Percentiles rank a stretch among this genome's conserved stretches.
Evolutionary conservation across 2,113 vertebrate genomes (phyloP).

Genomic region (Microcebus murinus): DNA sequence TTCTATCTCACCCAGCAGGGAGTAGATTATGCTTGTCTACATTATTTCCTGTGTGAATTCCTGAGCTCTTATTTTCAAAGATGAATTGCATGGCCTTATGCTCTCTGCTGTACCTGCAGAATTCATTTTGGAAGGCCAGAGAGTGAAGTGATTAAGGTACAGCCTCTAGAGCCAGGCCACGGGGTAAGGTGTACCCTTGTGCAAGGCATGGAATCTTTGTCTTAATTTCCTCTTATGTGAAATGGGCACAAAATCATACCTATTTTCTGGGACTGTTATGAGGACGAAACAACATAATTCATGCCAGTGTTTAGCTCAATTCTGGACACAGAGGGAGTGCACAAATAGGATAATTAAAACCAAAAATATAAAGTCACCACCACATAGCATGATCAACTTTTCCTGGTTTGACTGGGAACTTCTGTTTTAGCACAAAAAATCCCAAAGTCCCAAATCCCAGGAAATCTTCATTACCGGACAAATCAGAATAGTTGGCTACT

Average conservation of each 20-base stretch:
- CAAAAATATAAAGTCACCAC: neutral
- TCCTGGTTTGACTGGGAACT: neutral
- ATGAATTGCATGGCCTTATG: neutral
- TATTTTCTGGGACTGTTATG: neutral
- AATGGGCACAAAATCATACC: neutral
- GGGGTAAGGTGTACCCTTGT: neutral
- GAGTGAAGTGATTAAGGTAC: neutral
- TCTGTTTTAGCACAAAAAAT: neutral
- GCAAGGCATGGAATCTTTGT: neutral
- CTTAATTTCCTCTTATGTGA: neutral
- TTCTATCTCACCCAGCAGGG: slow-evolving; percentile 3
- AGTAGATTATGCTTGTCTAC: neutral
- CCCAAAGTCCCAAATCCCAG: neutral
- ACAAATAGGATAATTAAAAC: neutral
- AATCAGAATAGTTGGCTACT: neutral
- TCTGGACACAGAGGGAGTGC: neutral
- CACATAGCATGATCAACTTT: neutral
- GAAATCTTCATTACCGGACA: neutral
- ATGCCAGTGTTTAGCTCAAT: neutral
- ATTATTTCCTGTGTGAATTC: neutral
- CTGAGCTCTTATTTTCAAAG: slow-evolving; percentile 11
- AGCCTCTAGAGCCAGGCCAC: neutral
- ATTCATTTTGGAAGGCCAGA: neutral
- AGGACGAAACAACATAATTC: neutral
- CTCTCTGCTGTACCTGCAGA: neutral